These are phyloP conservation scores for Acrocephalus kingi DNA, from an alignment of 2,113 vertebrate species.

Conservation along the genomic window DNA sequence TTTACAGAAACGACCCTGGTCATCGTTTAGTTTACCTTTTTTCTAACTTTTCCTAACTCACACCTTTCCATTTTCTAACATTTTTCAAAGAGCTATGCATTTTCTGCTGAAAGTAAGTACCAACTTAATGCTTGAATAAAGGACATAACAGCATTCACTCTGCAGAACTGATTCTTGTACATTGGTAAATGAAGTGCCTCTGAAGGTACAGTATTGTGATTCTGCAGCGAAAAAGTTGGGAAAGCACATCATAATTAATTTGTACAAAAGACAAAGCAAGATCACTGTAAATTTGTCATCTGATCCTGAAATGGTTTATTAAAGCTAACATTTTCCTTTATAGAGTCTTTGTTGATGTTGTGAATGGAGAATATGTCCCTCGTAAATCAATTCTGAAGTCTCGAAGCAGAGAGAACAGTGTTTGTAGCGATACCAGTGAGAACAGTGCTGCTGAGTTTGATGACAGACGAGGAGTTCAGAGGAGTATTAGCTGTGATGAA, in stretches of 20 bases:
- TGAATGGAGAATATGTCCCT: constrained; percentile 89
- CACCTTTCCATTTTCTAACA: not conserved
- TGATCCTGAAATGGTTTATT: constrained; percentile 57
- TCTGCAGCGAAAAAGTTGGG: constrained; percentile 27
- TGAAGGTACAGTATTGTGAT: constrained; percentile 24
- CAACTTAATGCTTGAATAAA: not conserved
- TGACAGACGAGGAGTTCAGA: constrained; percentile 79
- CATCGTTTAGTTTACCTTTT: not conserved
- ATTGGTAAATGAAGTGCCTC: constrained; percentile 41
- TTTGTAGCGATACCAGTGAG: constrained; percentile 92
- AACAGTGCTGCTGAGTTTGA: constrained; percentile 85
- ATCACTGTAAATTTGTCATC: constrained; percentile 55
- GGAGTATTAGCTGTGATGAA: constrained; percentile 80
- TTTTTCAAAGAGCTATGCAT: not conserved
- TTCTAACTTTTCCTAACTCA: not conserved
- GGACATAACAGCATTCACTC: not conserved
- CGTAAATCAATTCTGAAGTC: constrained; percentile 98
- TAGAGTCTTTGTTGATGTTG: constrained; percentile 95
- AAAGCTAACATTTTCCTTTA: constrained; percentile 38
- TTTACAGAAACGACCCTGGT: not conserved
- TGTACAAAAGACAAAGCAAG: constrained; percentile 46
- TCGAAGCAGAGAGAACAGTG: constrained; percentile 96
- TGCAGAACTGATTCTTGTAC: not conserved
- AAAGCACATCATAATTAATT: constrained; percentile 56
- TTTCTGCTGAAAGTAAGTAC: not conserved